These are phyloP conservation scores for Zoanthus sociatus DNA, from an alignment of 92 coral and sea anemone species.

Conservation along the genomic window DNA sequence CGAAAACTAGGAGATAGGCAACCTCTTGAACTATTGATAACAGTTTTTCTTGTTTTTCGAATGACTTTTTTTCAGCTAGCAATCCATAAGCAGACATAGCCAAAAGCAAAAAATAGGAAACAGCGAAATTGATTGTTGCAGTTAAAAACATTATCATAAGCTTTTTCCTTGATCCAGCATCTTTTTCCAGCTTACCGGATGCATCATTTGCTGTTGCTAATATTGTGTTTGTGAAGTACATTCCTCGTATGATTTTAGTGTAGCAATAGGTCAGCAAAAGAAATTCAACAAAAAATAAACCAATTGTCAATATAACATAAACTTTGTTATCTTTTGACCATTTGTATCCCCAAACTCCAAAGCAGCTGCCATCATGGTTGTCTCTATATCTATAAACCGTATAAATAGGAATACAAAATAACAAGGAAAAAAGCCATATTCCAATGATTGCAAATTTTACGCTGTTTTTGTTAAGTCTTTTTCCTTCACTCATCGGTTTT, in stretches of 20 bases:
- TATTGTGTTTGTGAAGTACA: constrained; percentile 29
- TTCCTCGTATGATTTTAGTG: constrained; percentile 15
- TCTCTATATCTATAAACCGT: not conserved
- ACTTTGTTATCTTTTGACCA: constrained; percentile 4
- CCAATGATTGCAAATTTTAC: constrained; percentile 7
- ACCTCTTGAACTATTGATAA: constrained; percentile 1
- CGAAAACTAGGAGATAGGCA: not conserved
- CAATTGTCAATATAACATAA: not conserved
- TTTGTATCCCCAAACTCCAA: constrained; percentile 14
- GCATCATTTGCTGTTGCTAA: not conserved
- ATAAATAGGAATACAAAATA: constrained; percentile 16
- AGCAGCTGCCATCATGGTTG: not conserved
- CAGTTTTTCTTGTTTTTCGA: not conserved
- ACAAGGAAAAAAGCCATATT: not conserved
- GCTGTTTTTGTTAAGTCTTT: constrained; percentile 4
- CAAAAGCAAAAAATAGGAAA: not conserved
- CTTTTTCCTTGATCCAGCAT: constrained; percentile 15
- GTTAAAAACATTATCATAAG: constrained; percentile 24
- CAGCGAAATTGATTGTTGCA: not conserved
- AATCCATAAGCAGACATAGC: constrained; percentile 9
- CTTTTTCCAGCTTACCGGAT: not conserved
- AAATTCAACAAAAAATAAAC: not conserved
- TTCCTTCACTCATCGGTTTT: not conserved
- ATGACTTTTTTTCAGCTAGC: not conserved
- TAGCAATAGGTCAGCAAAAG: not conserved